These are phyloP conservation scores for Portunus trituberculatus DNA, from an alignment of 1,140 invertebrate species.

Conservation along the genomic window DNA sequence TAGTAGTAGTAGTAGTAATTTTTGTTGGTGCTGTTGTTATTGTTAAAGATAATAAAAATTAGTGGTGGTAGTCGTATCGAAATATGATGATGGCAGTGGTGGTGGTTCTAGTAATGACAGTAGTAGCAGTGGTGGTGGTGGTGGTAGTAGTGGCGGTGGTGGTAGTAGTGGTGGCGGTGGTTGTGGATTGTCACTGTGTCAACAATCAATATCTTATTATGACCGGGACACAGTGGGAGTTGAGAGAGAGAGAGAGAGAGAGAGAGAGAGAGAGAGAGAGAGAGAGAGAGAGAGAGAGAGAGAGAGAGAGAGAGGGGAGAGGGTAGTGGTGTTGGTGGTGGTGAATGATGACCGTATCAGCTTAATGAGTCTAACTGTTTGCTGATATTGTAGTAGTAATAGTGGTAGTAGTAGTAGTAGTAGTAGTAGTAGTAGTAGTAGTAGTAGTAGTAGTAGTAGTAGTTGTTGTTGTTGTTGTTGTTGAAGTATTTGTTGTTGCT, in stretches of 20 bases:
- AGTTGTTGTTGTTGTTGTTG: neutral
- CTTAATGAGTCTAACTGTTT: too few species aligned
- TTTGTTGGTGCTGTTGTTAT: neutral
- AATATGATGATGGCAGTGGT: neutral
- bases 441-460: conserved; percentile 12
- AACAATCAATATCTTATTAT: too few species aligned
- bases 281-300: too few species aligned
- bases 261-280: too few species aligned
- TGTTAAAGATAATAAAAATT: neutral
- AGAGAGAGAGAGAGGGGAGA: too few species aligned
- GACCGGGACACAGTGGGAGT: too few species aligned
- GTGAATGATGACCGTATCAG: too few species aligned
- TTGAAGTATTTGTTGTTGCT: neutral
- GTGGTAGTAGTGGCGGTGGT: neutral
- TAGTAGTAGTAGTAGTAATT: conserved; percentile 31
- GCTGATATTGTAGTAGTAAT: neutral
- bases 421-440: conserved; percentile 18
- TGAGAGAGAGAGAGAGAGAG: too few species aligned
- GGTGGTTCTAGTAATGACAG: neutral
- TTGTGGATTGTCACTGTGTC: neutral
- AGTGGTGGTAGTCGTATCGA: neutral
- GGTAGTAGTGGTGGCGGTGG: neutral
- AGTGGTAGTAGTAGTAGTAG: conserved; percentile 13
- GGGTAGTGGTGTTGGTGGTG: too few species aligned
- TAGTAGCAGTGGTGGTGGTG: conserved; percentile 6